These are phyloP conservation scores for Proteles cristata DNA, from an alignment of 2,113 vertebrate species.

Conservation along the genomic window DNA sequence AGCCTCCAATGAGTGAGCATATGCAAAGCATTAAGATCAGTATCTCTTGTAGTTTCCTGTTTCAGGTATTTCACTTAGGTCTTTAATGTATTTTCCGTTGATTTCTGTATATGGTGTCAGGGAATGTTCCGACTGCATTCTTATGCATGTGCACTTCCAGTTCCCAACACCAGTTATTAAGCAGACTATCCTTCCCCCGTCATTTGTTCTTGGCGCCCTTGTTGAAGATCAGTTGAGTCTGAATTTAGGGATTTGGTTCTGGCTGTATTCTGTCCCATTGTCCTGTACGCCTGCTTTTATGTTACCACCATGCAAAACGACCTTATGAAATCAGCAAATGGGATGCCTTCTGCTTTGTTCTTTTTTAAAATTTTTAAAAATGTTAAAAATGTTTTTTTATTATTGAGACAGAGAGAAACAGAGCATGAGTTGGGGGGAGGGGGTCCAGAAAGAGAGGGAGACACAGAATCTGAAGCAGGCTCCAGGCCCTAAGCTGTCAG, in stretches of 20 bases:
- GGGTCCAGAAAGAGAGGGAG: no score
- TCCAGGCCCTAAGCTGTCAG: no score
- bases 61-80: not conserved
- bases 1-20: not conserved
- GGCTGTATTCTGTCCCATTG: not conserved
- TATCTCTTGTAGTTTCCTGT: not conserved
- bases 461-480: no score
- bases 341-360: not conserved
- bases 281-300: not conserved
- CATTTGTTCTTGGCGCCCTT: not conserved
- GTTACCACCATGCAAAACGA: not conserved
- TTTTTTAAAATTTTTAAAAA: not conserved
- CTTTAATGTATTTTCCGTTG: not conserved
- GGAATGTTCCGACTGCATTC: not conserved
- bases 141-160: no score
- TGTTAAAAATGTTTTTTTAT: no score
- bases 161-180: not conserved
- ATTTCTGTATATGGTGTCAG: not conserved
- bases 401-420: no score
- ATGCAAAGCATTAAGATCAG: fast-evolving
- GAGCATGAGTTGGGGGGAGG: no score
- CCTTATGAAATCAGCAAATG: not conserved
- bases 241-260: not conserved
- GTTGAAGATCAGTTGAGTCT: not conserved
- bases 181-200: fast-evolving